These are phyloP conservation scores for Coecobrya sp. DNA, from an alignment of 2,888 invertebrate genomes.

Conservation along the genomic window DNA sequence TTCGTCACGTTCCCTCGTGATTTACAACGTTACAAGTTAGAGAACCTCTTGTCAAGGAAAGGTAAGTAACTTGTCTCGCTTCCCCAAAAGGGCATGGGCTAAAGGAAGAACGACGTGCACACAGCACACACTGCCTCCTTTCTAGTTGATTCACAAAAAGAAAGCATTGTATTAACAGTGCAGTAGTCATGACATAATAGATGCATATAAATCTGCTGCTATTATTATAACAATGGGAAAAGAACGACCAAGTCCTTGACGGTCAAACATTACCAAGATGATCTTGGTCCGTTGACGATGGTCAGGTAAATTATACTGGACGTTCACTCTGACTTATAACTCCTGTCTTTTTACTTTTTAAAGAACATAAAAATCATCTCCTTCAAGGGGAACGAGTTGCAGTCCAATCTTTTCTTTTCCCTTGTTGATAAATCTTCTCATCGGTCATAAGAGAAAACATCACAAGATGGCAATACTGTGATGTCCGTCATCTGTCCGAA, in stretches of 20 bases:
- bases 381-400: too few species aligned
- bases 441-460: not conserved
- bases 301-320: not conserved
- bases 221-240: not conserved
- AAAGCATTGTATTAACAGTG: not conserved
- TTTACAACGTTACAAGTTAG: conserved; percentile 61
- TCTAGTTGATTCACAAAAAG: not conserved
- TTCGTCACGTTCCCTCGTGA: conserved; percentile 68
- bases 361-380: not conserved
- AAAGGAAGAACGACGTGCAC: not conserved
- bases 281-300: not conserved
- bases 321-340: not conserved
- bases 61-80: conserved; percentile 48
- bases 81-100: conserved; percentile 8
- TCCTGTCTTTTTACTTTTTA: not conserved
- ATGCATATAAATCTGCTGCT: not conserved
- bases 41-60: conserved; percentile 26
- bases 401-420: too few species aligned
- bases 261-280: conserved; percentile 4
- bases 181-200: not conserved
- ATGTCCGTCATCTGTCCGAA: not conserved
- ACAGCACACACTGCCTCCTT: not conserved
- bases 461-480: not conserved
- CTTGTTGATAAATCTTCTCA: not conserved
- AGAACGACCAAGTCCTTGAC: not conserved